Evolutionary conservation across 2,888 invertebrate genomes (phyloP).

Genomic region (Plagodis pulveraria): DNA sequence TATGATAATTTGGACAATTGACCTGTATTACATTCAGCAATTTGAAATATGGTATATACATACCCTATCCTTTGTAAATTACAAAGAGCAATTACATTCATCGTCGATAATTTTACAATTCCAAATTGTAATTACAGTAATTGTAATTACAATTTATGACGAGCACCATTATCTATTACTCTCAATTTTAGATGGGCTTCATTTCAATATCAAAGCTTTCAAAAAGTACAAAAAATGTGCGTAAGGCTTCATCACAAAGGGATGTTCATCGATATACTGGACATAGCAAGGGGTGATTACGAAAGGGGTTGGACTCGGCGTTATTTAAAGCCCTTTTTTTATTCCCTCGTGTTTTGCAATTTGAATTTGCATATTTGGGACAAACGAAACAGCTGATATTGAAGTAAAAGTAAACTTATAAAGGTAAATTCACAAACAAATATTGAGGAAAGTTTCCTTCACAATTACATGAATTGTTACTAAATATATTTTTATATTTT

Average conservation of each 20-base stretch:
- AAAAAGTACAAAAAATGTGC: conserved; percentile 7
- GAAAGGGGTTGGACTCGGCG: conserved; percentile 22
- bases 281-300: conserved; percentile 26
- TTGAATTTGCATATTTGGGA: conserved; percentile 25
- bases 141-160: conserved; percentile 8
- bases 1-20: too few species aligned
- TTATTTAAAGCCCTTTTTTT: conserved; percentile 23
- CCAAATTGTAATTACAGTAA: conserved; percentile 9
- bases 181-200: conserved; percentile 1
- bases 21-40: too few species aligned
- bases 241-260: conserved; percentile 11
- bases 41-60: too few species aligned
- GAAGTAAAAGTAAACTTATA: too few species aligned
- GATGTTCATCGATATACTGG: conserved; percentile 26
- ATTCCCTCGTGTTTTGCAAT: conserved; percentile 21
- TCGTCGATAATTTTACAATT: background rate
- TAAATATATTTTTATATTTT: too few species aligned
- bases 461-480: too few species aligned
- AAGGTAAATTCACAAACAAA: too few species aligned
- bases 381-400: conserved; percentile 19
- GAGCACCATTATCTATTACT: conserved; percentile 5
- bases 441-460: too few species aligned
- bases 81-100: too few species aligned
- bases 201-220: conserved; percentile 3
- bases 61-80: too few species aligned